A percentile compares a stretch with the other conserved stretches of the same genome.
Conservation (phyloP, 2,113 vertebrate genomes). For the Onychostoma macrolepis region DNA sequence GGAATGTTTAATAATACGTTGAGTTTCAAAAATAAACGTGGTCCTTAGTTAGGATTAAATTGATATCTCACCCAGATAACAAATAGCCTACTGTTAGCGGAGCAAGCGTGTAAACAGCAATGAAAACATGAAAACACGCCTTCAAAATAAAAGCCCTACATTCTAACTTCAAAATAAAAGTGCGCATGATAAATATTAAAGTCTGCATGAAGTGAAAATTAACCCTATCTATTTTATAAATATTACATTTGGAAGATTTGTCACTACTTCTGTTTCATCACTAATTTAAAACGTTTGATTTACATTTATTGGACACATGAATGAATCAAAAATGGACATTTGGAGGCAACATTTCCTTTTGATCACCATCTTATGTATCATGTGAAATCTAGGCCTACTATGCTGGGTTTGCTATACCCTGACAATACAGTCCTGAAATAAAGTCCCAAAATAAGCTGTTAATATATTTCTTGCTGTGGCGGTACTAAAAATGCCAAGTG, state of each 20-base stretch:
- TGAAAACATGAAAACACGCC: neutral
- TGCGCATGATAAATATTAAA: neutral
- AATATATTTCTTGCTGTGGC: neutral
- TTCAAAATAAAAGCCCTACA: constrained; percentile 8
- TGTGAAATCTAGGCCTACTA: neutral
- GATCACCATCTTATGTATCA: neutral
- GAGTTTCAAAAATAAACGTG: neutral
- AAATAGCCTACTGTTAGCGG: neutral
- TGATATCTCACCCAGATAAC: neutral
- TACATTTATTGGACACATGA: neutral
- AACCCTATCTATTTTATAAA: neutral
- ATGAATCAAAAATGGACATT: neutral
- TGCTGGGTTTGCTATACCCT: neutral
- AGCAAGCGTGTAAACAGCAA: neutral
- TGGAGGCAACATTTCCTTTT: neutral
- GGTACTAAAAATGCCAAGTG: neutral
- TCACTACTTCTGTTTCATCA: neutral
- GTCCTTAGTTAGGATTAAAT: neutral
- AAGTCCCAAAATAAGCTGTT: neutral
- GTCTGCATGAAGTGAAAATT: neutral
- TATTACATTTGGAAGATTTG: neutral
- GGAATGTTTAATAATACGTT: neutral
- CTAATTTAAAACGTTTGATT: neutral
- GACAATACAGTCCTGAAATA: neutral
- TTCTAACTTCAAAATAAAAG: neutral